Percentiles rank a stretch among this genome's conserved stretches.
Evolutionary conservation across 2,113 vertebrate species (phyloP).

Genomic region (Brachypteracias leptosomus): DNA sequence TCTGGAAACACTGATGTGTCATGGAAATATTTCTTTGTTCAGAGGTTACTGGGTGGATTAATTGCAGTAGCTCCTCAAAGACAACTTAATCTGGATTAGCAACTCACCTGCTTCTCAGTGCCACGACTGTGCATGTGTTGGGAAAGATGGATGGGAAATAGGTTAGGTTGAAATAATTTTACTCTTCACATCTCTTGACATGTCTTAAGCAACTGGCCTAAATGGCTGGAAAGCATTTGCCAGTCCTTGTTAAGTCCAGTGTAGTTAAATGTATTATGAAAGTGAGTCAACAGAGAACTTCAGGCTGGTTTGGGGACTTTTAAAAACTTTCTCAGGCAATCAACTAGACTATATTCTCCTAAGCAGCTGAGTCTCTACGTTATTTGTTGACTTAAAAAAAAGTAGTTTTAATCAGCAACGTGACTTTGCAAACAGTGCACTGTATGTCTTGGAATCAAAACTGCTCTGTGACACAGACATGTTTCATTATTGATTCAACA

Average conservation of each 20-base stretch:
- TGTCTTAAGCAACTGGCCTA: background rate
- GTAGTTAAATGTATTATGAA: background rate
- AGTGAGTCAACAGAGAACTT: background rate
- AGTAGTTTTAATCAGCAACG: background rate
- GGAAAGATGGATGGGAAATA: background rate
- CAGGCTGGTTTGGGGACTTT: background rate
- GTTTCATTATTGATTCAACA: conserved; percentile 56
- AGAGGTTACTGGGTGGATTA: background rate
- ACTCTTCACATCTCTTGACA: background rate
- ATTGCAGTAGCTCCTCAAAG: background rate
- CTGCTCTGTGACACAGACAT: conserved; percentile 22
- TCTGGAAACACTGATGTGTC: conserved; percentile 4
- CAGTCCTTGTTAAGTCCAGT: background rate
- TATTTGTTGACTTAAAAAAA: background rate
- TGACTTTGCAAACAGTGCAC: conserved; percentile 44
- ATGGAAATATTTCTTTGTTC: background rate
- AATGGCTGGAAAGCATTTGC: conserved; percentile 1
- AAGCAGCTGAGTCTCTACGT: background rate
- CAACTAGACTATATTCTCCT: background rate
- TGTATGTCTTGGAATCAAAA: conserved; percentile 38
- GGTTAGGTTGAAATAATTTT: background rate
- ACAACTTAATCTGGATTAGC: conserved; percentile 25
- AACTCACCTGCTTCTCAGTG: conserved; percentile 2
- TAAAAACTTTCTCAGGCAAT: background rate
- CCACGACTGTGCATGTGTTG: background rate